Percentiles rank a stretch among this genome's conserved stretches.
These are phyloP conservation scores for Zenarchopterus dispar DNA, from an alignment of 2,797 vertebrate species.

Conservation along the genomic window DNA sequence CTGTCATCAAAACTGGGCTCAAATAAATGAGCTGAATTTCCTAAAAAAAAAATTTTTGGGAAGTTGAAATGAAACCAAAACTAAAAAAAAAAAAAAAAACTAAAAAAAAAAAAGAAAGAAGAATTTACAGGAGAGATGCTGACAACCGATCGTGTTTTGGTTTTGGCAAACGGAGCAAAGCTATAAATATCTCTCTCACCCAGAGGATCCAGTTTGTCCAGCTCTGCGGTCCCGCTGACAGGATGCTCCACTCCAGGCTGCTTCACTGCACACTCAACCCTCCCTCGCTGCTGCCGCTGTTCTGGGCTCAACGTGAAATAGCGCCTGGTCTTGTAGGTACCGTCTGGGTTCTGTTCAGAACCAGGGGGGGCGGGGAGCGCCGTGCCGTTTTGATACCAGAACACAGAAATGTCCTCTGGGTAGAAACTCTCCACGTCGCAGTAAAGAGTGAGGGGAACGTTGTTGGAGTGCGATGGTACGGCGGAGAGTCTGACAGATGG, in stretches of 20 bases:
- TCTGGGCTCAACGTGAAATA: constrained; percentile 77
- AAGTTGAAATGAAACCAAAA: too few species aligned
- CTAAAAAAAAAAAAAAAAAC: neutral
- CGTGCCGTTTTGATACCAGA: constrained; percentile 79
- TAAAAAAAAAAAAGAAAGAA: neutral
- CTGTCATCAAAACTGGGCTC: too few species aligned
- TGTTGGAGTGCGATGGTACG: constrained; percentile 40
- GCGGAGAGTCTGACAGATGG: constrained; percentile 69
- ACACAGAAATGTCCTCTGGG: constrained; percentile 76
- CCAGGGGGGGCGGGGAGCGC: constrained; percentile 58
- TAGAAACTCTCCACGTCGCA: constrained; percentile 82
- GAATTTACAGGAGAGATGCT: too few species aligned
- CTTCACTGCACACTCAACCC: constrained; percentile 81
- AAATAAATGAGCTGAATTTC: too few species aligned
- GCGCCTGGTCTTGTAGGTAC: constrained; percentile 75
- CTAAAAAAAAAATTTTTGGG: too few species aligned
- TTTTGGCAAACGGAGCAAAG: neutral
- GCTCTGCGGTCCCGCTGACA: constrained; percentile 41
- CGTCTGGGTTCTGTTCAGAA: constrained; percentile 63
- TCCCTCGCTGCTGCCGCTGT: constrained; percentile 78
- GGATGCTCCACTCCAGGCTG: constrained; percentile 81
- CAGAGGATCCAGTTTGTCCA: constrained; percentile 62
- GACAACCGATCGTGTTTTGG: neutral
- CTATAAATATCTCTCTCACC: constrained; percentile 42
- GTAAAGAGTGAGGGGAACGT: constrained; percentile 74